These are phyloP conservation scores for Philaenus spumarius DNA, from an alignment of 1,140 invertebrate genomes.

Conservation along the genomic window DNA sequence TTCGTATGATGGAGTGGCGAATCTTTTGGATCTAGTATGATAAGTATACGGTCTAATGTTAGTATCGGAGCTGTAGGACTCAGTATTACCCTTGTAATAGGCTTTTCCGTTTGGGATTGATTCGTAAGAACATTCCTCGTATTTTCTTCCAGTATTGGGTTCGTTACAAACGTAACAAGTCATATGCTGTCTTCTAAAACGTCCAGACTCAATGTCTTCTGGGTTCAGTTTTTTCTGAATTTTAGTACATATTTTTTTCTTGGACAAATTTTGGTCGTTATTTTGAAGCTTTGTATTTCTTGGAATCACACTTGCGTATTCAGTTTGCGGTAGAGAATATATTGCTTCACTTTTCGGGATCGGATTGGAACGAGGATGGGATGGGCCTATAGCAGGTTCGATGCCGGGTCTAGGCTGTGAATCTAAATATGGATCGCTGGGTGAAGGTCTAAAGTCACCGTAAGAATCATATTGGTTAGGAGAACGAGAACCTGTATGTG, in stretches of 20 bases:
- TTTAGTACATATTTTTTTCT: conserved; percentile 8
- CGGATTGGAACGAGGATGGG: neutral
- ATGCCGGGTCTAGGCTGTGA: neutral
- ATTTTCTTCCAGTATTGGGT: conserved; percentile 39
- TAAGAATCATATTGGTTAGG: neutral
- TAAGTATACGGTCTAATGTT: neutral
- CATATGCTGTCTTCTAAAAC: conserved; percentile 32
- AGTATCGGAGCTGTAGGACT: conserved; percentile 2
- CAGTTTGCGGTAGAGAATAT: conserved; percentile 1
- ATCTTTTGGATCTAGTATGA: conserved; percentile 3
- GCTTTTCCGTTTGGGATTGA: conserved; percentile 33
- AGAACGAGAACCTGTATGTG: neutral
- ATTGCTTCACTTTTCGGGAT: neutral
- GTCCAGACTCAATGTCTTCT: neutral
- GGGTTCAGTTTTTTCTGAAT: conserved; percentile 11
- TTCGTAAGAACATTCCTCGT: conserved; percentile 44
- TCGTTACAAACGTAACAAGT: conserved; percentile 48
- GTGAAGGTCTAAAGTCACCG: conserved; percentile 5
- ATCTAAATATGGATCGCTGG: conserved; percentile 2
- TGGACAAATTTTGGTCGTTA: neutral
- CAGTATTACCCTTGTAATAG: conserved; percentile 10
- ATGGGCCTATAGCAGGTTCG: neutral
- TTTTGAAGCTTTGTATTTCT: neutral
- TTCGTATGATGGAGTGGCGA: neutral
- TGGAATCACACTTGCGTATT: neutral